Percentiles rank a stretch among this genome's conserved stretches.
phyloP scores from a whole-genome alignment of 2,113 vertebrate species.

The Callaeas wilsoni region DNA sequence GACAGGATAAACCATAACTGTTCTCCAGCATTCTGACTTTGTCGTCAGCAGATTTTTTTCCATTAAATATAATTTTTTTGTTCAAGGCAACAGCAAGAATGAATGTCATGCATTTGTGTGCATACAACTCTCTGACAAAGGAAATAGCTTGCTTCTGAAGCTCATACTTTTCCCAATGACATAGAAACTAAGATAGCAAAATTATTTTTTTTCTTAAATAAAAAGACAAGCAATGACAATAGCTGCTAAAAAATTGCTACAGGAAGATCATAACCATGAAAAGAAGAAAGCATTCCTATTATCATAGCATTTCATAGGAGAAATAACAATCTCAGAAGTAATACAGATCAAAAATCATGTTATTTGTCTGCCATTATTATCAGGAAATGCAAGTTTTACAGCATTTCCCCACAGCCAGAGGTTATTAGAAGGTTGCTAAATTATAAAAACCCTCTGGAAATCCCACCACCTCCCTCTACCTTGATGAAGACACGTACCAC shows the following conservation, averaged over 20 bases:
- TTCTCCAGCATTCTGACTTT: neutral
- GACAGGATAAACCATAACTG: neutral
- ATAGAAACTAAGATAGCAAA: neutral
- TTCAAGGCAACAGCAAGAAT: neutral
- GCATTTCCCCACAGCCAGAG: neutral
- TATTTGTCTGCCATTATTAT: neutral
- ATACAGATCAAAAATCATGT: neutral
- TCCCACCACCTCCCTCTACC: neutral
- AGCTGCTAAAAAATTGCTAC: neutral
- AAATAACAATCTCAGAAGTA: neutral
- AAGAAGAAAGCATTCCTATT: neutral
- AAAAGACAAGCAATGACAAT: neutral
- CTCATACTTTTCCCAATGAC: neutral
- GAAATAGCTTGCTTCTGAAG: neutral
- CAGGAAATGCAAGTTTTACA: neutral
- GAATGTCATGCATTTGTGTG: neutral
- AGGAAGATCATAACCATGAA: neutral
- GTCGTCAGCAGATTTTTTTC: neutral
- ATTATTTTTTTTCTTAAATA: neutral
- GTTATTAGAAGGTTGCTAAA: neutral
- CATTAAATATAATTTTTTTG: neutral
- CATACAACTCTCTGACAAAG: neutral
- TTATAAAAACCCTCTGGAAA: neutral
- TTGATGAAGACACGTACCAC: neutral
- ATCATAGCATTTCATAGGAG: neutral